phyloP scores from a whole-genome alignment of 2,797 vertebrate genomes.

The Aulostomus chinensis region DNA sequence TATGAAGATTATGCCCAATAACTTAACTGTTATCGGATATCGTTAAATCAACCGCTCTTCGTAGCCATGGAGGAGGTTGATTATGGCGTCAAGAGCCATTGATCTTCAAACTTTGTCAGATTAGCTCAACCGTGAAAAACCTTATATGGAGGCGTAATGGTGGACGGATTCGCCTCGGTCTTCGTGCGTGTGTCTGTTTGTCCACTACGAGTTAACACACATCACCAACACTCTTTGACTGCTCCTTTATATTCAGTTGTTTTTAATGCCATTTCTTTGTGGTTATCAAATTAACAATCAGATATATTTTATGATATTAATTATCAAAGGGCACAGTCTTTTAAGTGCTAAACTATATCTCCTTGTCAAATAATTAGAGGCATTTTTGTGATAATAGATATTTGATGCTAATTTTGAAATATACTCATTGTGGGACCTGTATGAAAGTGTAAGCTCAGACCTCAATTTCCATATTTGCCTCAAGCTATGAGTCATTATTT shows the following conservation, averaged over 20 bases:
- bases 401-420: no score
- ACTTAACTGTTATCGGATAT: neutral
- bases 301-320: neutral
- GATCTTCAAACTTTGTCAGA: constrained; percentile 76
- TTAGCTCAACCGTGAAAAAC: constrained; percentile 76
- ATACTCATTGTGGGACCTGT: no score
- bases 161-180: constrained; percentile 60
- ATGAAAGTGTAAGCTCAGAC: no score
- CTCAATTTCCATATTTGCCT: no score
- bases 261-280: constrained; percentile 3
- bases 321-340: no score
- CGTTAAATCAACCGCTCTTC: neutral
- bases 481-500: no score
- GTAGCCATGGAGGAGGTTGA: constrained; percentile 12
- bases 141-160: constrained; percentile 75
- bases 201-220: constrained; percentile 45
- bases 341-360: no score
- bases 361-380: no score
- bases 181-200: no score
- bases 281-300: constrained; percentile 57
- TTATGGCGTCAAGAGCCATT: constrained; percentile 46
- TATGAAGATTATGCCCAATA: neutral
- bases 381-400: no score
- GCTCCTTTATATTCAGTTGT: neutral
- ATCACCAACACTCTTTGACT: constrained; percentile 33